Evolutionary conservation across 2,888 invertebrate genomes (phyloP).

Genomic region (Lepidochrysops patricia): DNA sequence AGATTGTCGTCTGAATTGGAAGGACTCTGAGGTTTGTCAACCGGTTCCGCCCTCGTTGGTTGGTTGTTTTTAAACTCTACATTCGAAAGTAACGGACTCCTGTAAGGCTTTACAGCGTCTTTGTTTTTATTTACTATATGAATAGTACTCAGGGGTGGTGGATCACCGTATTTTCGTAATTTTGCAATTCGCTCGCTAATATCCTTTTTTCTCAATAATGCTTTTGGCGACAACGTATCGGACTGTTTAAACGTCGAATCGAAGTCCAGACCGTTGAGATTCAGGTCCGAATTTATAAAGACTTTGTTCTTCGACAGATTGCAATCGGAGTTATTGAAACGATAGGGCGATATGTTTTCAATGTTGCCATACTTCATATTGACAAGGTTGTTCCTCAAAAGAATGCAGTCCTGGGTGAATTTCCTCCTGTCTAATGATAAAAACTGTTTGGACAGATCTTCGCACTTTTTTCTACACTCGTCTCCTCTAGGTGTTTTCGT

Average conservation of each 20-base stretch:
- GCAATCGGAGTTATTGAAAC: slow-evolving; percentile 40
- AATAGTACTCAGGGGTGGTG: slow-evolving; percentile 70
- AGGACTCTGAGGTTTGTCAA: not conserved
- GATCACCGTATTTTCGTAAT: slow-evolving; percentile 69
- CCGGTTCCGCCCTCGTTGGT: not conserved
- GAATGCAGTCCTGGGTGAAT: slow-evolving; percentile 46
- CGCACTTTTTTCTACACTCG: slow-evolving; percentile 57
- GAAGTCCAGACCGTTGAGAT: slow-evolving; percentile 58
- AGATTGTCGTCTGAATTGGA: slow-evolving; percentile 30
- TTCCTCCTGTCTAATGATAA: slow-evolving; percentile 31
- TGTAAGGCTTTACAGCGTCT: slow-evolving; percentile 49
- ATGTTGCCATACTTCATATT: slow-evolving; percentile 29
- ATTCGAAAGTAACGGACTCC: slow-evolving; percentile 44
- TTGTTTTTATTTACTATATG: slow-evolving; percentile 50
- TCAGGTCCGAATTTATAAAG: slow-evolving; percentile 50
- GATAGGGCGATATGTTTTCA: slow-evolving; percentile 53
- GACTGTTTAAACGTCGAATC: slow-evolving; percentile 56
- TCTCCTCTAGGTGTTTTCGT: slow-evolving; percentile 75
- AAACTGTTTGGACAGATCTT: slow-evolving; percentile 50
- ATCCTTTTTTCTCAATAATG: slow-evolving; percentile 41
- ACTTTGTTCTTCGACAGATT: slow-evolving; percentile 44
- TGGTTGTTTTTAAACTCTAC: slow-evolving; percentile 17
- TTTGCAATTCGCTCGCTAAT: slow-evolving; percentile 61
- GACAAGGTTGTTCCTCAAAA: slow-evolving; percentile 42
- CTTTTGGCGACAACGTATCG: slow-evolving; percentile 42